Conservation (phyloP, 1,140 invertebrate genomes). For the Macrosteles quadrilineatus region DNA sequence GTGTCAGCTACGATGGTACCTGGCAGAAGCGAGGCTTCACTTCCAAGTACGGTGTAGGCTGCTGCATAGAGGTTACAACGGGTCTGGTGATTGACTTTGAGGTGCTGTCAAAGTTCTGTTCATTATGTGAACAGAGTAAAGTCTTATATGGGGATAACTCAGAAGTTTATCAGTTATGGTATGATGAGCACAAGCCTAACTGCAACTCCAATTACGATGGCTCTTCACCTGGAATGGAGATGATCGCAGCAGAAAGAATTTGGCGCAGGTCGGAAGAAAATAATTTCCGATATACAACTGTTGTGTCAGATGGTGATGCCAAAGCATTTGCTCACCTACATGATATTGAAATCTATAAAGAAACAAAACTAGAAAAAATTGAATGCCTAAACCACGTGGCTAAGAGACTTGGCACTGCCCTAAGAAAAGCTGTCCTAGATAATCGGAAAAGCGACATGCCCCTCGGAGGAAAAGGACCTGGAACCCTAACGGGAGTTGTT, state of each 20-base stretch:
- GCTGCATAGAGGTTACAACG: not conserved
- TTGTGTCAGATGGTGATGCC: slow-evolving; percentile 43
- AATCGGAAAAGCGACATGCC: slow-evolving; percentile 3
- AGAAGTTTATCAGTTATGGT: not conserved
- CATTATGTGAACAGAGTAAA: not conserved
- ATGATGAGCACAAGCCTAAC: not conserved
- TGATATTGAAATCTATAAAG: slow-evolving; percentile 39
- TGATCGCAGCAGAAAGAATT: slow-evolving; percentile 38
- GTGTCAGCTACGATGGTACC: not conserved
- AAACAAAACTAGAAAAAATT: slow-evolving; percentile 22
- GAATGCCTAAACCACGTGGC: slow-evolving; percentile 42
- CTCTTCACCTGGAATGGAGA: slow-evolving; percentile 41
- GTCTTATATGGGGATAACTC: not conserved
- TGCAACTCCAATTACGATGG: slow-evolving; percentile 34
- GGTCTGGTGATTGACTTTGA: slow-evolving; percentile 3
- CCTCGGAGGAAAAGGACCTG: slow-evolving; percentile 33
- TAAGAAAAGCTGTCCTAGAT: slow-evolving; percentile 31
- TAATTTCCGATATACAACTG: slow-evolving; percentile 40
- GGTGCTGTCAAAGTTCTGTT: not conserved
- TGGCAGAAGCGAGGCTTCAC: not conserved
- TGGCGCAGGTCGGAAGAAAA: slow-evolving; percentile 40
- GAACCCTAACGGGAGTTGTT: slow-evolving; percentile 15
- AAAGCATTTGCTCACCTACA: slow-evolving; percentile 40
- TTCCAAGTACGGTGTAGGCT: not conserved
- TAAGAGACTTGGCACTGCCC: slow-evolving; percentile 41